Evolutionary conservation across 2,888 invertebrate genomes (phyloP), one percentile per base, ranked within the genome.

Genomic region (Empis livida): DNA sequence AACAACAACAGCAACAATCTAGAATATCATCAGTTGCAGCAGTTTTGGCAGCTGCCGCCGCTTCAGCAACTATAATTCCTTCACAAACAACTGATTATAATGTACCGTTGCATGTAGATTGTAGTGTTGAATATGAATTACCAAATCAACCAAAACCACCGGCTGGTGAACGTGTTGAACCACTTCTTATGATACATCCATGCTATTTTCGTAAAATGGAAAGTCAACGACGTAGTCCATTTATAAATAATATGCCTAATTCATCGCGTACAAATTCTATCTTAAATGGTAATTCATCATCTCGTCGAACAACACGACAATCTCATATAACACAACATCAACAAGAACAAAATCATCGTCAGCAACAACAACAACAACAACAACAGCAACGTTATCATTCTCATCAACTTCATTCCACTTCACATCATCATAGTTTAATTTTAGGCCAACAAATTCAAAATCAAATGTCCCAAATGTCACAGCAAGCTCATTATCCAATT

Each of bases 71-170:
- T 43, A 17, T 44, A 44, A 16, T 42, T 42, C 14, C 17, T 30
- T 77, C 50, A 52, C 44, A 45, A 52, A 30, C 50, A 52, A 38
- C 47, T 51, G 87, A 89, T 71, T 88, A 85, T 73, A 82, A 82
- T 68, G 79, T 85, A 71, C 88, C 88, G 62, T 75, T 89, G 67
- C 87, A 88, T 74, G 89, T 89, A 68, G 89, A 89, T 72, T 88
- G 88, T 74, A 87, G 87, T 74, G 88, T 89, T 61, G 89, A 89
- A 73, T 89, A 89, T 76, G 89, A 89, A 75, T 75, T 89, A 69
- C 88, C 88, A 62, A 88, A 87, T 70, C 84, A 86, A 73, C 86
- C 87, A 58, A 87, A 87, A 72, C 88, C 88, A 59, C 87, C 88
- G 59, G 84, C 83, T 64, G 86, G 86, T 55, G 82, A 81, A 66